Evolutionary conservation across 92 coral and sea anemone species (phyloP).

Genomic region (Umimayanthus chanpuru): DNA sequence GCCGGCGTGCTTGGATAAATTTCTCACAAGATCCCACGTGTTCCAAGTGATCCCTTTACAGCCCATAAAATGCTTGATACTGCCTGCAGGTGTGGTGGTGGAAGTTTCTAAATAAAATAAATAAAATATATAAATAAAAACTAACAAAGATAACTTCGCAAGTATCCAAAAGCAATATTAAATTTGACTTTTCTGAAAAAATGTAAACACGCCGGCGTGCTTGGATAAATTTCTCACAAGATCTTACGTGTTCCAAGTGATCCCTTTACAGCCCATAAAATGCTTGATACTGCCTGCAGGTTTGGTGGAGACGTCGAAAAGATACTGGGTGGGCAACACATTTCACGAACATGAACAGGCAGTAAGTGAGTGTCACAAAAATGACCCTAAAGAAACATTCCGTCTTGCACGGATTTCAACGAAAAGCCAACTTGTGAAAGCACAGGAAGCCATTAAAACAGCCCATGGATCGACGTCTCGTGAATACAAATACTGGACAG

Average conservation of each 20-base stretch:
- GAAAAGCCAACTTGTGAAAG: neutral
- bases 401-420: slow-evolving; percentile 17
- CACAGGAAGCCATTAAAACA: neutral
- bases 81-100: neutral
- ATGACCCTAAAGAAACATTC: neutral
- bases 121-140: too few species aligned
- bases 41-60: too few species aligned
- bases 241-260: too few species aligned
- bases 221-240: too few species aligned
- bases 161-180: too few species aligned
- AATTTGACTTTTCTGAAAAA: too few species aligned
- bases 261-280: too few species aligned
- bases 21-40: too few species aligned
- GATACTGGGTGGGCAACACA: neutral
- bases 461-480: neutral
- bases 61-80: neutral
- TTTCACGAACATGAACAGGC: neutral
- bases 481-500: neutral
- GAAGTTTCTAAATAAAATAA: too few species aligned
- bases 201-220: too few species aligned
- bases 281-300: slow-evolving; percentile 1
- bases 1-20: too few species aligned
- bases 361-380: neutral
- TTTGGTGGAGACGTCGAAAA: neutral
- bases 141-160: too few species aligned